Conservation (phyloP, 2,888 invertebrate genomes). For the Selenia dentaria region DNA sequence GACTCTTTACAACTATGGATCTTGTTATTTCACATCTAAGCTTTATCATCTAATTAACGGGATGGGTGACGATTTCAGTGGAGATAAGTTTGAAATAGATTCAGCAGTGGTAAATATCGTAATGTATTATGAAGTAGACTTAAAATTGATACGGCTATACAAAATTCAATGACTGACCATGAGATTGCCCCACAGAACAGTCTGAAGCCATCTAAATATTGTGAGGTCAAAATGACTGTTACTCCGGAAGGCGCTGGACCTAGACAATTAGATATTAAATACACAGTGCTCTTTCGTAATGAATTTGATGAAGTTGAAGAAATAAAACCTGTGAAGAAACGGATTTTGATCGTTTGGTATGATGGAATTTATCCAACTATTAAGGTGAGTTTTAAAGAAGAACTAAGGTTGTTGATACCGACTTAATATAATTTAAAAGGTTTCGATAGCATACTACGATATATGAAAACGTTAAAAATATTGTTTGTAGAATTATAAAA, state of each 20-base stretch:
- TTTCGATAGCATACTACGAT: too few relatives aligned
- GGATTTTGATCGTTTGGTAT: constrained; percentile 71
- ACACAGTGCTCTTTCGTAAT: constrained; percentile 65
- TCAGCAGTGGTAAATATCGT: constrained; percentile 62
- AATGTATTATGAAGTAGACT: too few relatives aligned
- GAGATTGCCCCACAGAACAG: constrained; percentile 73
- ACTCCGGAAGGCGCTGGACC: constrained; percentile 69
- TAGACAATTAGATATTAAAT: constrained; percentile 62
- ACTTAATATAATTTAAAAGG: too few relatives aligned
- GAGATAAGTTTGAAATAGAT: constrained; percentile 65
- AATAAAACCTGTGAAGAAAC: constrained; percentile 64
- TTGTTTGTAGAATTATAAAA: too few relatives aligned
- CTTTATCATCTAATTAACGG: constrained; percentile 60
- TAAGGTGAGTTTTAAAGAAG: constrained; percentile 48
- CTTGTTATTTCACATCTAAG: constrained; percentile 69
- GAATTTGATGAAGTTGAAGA: constrained; percentile 67
- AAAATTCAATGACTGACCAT: too few relatives aligned
- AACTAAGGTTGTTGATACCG: background rate
- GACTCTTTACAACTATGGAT: constrained; percentile 67
- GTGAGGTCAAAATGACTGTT: constrained; percentile 58
- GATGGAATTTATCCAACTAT: constrained; percentile 76
- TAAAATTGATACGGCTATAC: too few relatives aligned
- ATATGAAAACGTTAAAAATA: too few relatives aligned
- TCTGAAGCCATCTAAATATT: constrained; percentile 65
- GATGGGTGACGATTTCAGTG: constrained; percentile 64